Evolutionary conservation across 1,140 invertebrate species (phyloP), one percentile per base, ranked within the genome.

Genomic region (Drosophila ercepeae): DNA sequence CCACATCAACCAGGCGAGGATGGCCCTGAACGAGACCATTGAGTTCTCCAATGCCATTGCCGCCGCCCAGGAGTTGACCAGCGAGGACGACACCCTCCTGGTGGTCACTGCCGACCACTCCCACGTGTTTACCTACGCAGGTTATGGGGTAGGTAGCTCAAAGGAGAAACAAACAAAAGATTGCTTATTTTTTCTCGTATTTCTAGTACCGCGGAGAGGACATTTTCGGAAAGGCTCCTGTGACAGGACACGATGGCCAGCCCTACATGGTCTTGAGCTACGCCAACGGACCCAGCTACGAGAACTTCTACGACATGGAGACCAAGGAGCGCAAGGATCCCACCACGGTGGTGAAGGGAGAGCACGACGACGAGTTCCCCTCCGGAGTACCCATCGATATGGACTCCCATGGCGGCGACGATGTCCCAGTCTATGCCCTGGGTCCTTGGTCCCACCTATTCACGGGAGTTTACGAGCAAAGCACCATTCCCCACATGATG

Each of bases 381-480:
- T 84, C 93, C 0, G 69, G 93, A 1, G 92, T 93, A 0, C 93
- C 93, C 0, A 84, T 93, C 19, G 41, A 78, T 0, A 90, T 82
- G 0, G 94, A 95, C 75, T 94, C 94, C 0, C 95, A 95, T 69
- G 94, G 95, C 0, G 95, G 94, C 1, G 95, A 95, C 49, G 95
- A 95, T 82, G 95, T 95, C 0, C 92, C 93, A 0, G 93, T 95
- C 1, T 95, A 92, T 78, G 94, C 94, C 0, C 88, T 72, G n/a
- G 91, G 92, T 25, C 96, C 97, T 4, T 94, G 94, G 92, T 92
- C 95, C 1, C 95, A 97, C 82, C 90, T 97, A 9, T 94, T 97
- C 53, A 93, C 94, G 32, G 95, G 95, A 8, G 94, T 95, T 9
- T 95, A 96, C 83, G 96, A 97, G 74, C 96, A 97, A 89, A 95